Percentiles rank a stretch among this genome's conserved stretches.
Evolutionary conservation across 2,113 vertebrate species (phyloP).

Genomic region (Apodemus speciosus): DNA sequence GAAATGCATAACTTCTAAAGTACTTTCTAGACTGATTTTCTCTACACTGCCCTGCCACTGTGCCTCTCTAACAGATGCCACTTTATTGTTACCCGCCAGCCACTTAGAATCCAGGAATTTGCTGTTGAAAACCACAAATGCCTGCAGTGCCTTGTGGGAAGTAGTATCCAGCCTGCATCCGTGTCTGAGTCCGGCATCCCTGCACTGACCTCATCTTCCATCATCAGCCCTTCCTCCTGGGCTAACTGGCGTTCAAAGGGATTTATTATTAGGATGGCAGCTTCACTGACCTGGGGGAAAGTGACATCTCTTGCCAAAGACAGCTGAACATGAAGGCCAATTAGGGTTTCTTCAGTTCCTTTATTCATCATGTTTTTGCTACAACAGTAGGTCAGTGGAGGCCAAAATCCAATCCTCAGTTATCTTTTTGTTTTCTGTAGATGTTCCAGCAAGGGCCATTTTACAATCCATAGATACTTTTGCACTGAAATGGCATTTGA

Average conservation of each 20-base stretch:
- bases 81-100: not conserved
- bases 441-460: conserved; percentile 65
- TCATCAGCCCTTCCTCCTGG: not conserved
- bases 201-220: not conserved
- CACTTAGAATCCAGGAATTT: not conserved
- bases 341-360: not conserved
- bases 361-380: not conserved
- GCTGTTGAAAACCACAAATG: not conserved
- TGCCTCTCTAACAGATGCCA: not conserved
- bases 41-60: not conserved
- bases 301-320: not conserved
- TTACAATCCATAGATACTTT: conserved; percentile 56
- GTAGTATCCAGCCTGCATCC: not conserved
- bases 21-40: not conserved
- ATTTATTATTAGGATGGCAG: not conserved
- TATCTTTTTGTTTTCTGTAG: not conserved
- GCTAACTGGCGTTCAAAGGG: not conserved
- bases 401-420: not conserved
- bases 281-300: not conserved
- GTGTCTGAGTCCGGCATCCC: not conserved
- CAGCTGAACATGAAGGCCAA: not conserved
- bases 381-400: not conserved
- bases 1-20: conserved; percentile 2
- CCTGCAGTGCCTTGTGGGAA: not conserved
- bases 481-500: conserved; percentile 48